These are phyloP conservation scores for Enteromius mattozi DNA, from an alignment of 2,797 vertebrate genomes.

Conservation along the genomic window DNA sequence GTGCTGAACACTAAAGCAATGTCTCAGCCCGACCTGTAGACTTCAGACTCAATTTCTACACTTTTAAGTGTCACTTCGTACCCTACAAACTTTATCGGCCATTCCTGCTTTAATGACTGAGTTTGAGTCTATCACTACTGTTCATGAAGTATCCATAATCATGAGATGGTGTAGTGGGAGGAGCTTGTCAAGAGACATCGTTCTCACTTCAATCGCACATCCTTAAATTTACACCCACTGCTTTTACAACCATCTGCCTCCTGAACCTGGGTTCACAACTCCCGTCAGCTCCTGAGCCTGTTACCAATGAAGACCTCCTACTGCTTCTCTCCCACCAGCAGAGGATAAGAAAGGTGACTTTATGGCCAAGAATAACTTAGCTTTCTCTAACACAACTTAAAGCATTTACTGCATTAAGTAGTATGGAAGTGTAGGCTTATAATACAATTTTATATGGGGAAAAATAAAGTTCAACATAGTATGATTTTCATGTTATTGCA, in stretches of 20 bases:
- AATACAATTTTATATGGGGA: neutral
- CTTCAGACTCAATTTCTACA: neutral
- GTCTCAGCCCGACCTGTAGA: neutral
- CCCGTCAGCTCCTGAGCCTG: slow-evolving; percentile 67
- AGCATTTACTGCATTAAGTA: neutral
- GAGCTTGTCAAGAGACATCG: slow-evolving; percentile 30
- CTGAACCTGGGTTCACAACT: slow-evolving; percentile 72
- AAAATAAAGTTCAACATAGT: neutral
- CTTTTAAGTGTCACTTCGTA: neutral
- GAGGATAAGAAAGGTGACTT: slow-evolving; percentile 55
- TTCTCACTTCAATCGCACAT: slow-evolving; percentile 49
- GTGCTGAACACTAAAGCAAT: neutral
- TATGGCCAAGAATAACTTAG: slow-evolving; percentile 42
- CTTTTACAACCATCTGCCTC: slow-evolving; percentile 72
- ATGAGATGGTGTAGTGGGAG: slow-evolving; percentile 41
- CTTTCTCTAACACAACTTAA: neutral
- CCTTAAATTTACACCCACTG: slow-evolving; percentile 51
- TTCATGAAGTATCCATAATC: slow-evolving; percentile 47
- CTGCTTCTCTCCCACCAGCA: slow-evolving; percentile 38
- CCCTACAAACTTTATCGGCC: neutral
- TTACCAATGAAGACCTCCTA: slow-evolving; percentile 62
- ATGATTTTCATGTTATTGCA: neutral
- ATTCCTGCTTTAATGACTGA: slow-evolving; percentile 8
- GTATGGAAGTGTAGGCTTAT: no score
- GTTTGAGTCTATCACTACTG: neutral